Evolutionary conservation across 2,113 vertebrate species (phyloP).

Genomic region (Prolemur simus): DNA sequence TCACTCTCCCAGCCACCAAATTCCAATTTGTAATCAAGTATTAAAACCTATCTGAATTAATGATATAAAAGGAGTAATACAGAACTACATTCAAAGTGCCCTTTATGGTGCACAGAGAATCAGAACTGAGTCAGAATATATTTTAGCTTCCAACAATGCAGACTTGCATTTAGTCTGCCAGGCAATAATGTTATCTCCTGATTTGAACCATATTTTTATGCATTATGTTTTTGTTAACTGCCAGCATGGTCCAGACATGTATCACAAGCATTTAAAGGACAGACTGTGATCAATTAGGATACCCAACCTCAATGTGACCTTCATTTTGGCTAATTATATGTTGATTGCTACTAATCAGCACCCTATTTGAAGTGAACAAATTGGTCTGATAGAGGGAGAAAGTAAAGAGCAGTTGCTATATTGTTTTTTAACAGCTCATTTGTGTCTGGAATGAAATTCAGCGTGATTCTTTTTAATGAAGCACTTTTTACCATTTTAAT

Average conservation of each 20-base stretch:
- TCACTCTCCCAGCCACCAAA: neutral
- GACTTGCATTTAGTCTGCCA: neutral
- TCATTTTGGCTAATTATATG: slow-evolving; percentile 62
- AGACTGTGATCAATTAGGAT: neutral
- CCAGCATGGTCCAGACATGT: slow-evolving; percentile 9
- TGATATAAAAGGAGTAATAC: neutral
- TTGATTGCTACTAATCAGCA: slow-evolving; percentile 71
- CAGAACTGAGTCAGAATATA: neutral
- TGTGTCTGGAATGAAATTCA: slow-evolving; percentile 49
- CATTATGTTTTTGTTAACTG: neutral
- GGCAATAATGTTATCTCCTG: neutral
- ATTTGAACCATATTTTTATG: neutral
- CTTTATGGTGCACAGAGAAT: neutral
- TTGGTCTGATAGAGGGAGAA: slow-evolving; percentile 22
- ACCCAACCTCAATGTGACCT: slow-evolving; percentile 41
- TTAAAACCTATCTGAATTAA: neutral
- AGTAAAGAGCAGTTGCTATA: slow-evolving; percentile 9
- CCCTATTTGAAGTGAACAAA: slow-evolving; percentile 58
- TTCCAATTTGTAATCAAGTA: slow-evolving; percentile 31
- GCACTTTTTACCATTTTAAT: slow-evolving; percentile 32
- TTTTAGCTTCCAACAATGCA: neutral
- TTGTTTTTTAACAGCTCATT: slow-evolving; percentile 37
- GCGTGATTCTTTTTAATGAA: slow-evolving; percentile 44
- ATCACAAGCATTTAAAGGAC: slow-evolving; percentile 1
- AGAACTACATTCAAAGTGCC: neutral